Percentiles rank a stretch among this genome's conserved stretches.
Evolutionary conservation across 1,140 invertebrate species (phyloP).

Genomic region (Nilaparvata lugens): DNA sequence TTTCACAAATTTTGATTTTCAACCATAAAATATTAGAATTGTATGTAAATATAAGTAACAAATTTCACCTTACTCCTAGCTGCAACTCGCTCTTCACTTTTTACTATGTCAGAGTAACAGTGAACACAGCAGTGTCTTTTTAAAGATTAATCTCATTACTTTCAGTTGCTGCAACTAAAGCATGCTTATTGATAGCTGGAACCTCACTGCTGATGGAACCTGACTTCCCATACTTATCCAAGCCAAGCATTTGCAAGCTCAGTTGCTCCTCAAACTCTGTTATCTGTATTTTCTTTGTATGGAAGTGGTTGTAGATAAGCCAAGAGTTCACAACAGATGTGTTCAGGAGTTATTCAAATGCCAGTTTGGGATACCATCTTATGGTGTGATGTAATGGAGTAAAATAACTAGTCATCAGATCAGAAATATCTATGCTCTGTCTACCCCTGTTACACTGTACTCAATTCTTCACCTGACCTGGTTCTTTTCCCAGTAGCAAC

Average conservation of each 20-base stretch:
- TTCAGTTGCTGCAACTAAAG: too few relatives aligned
- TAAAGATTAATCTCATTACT: too few relatives aligned
- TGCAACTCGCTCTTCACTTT: too few relatives aligned
- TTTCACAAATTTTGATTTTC: too few relatives aligned
- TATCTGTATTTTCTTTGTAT: conserved; percentile 1
- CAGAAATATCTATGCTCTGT: conserved; percentile 34
- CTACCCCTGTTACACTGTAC: conserved; percentile 33
- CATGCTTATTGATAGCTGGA: too few relatives aligned
- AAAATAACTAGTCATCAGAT: conserved; percentile 36
- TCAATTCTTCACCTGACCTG: conserved; percentile 23
- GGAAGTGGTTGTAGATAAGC: conserved; percentile 8
- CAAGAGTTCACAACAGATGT: conserved; percentile 14
- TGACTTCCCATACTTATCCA: too few relatives aligned
- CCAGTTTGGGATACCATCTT: conserved; percentile 36
- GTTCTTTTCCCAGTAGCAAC: conserved; percentile 16
- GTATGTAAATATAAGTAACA: too few relatives aligned
- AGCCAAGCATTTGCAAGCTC: background rate
- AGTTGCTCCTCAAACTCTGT: conserved; percentile 8
- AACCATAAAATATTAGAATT: too few relatives aligned
- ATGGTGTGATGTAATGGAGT: conserved; percentile 33
- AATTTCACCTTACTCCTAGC: too few relatives aligned
- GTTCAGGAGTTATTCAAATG: conserved; percentile 32
- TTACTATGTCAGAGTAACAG: too few relatives aligned
- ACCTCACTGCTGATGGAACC: too few relatives aligned
- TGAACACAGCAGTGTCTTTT: too few relatives aligned